Percentiles rank a stretch among this genome's conserved stretches.
These are phyloP conservation scores for Dipodomys spectabilis DNA, from an alignment of 2,113 vertebrate genomes.

Conservation along the genomic window DNA sequence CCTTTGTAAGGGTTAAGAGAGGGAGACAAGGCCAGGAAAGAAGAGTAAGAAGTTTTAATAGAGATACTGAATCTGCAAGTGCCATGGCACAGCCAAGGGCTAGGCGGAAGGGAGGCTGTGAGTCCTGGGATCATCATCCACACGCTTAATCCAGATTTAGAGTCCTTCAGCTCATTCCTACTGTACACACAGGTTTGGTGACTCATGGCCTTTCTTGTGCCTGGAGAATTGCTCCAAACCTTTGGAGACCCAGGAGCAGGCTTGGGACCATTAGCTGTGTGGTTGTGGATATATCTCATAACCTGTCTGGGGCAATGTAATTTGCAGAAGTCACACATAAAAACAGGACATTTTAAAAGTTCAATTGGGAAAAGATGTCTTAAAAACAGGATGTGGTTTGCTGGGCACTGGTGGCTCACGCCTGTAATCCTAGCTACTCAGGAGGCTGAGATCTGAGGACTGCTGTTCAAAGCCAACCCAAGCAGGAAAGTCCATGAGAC, in stretches of 20 bases:
- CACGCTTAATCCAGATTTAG: background rate
- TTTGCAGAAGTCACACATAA: background rate
- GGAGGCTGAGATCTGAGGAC: too few relatives aligned
- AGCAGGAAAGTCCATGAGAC: too few relatives aligned
- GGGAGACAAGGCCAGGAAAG: slow-evolving; percentile 49
- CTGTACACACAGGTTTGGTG: background rate
- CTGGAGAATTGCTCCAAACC: background rate
- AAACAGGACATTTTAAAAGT: background rate
- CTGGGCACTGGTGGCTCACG: too few relatives aligned
- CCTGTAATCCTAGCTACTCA: too few relatives aligned
- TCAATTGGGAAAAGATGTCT: background rate
- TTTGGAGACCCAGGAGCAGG: background rate
- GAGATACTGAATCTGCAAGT: slow-evolving; percentile 45
- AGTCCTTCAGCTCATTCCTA: background rate
- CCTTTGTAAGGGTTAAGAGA: slow-evolving; percentile 78
- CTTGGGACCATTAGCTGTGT: background rate
- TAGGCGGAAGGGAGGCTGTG: background rate
- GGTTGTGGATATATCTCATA: background rate
- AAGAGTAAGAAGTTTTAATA: slow-evolving; percentile 66
- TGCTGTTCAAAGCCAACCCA: too few relatives aligned
- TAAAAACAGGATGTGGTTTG: background rate
- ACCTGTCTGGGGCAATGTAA: background rate
- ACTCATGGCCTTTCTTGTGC: background rate
- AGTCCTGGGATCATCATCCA: background rate
- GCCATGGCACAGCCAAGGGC: background rate